Evolutionary conservation across 2,797 vertebrate species (phyloP).

Genomic region (Austrolebias charrua): DNA sequence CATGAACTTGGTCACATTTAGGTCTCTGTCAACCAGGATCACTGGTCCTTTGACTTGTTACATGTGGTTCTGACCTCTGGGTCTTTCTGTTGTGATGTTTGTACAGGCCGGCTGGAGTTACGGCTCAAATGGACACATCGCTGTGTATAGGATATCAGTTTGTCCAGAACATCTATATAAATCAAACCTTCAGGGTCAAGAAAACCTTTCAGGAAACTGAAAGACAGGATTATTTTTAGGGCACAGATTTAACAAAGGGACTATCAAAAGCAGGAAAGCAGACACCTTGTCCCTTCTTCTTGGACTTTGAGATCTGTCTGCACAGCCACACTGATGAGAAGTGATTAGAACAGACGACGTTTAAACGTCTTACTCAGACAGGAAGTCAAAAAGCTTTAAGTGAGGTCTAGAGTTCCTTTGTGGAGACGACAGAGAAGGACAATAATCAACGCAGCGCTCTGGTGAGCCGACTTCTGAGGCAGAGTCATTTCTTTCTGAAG

Average conservation of each 20-base stretch:
- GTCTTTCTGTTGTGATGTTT: no score
- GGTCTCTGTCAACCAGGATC: no score
- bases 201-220: neutral
- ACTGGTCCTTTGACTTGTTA: no score
- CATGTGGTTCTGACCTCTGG: no score
- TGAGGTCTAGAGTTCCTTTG: neutral
- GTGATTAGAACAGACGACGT: neutral
- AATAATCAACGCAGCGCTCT: neutral
- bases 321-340: neutral
- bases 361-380: conserved; percentile 1
- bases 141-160: neutral
- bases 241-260: neutral
- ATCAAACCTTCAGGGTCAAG: neutral
- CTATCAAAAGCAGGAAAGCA: neutral
- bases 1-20: no score
- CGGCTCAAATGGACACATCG: neutral
- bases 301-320: neutral
- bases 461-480: neutral
- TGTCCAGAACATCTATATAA: neutral
- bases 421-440: neutral
- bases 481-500: neutral
- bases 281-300: neutral
- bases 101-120: no score
- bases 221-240: neutral
- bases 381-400: neutral